Evolutionary conservation across 1,140 invertebrate species (phyloP), one percentile per base, ranked within the genome.

Genomic region (Tetragonula clypearis): DNA sequence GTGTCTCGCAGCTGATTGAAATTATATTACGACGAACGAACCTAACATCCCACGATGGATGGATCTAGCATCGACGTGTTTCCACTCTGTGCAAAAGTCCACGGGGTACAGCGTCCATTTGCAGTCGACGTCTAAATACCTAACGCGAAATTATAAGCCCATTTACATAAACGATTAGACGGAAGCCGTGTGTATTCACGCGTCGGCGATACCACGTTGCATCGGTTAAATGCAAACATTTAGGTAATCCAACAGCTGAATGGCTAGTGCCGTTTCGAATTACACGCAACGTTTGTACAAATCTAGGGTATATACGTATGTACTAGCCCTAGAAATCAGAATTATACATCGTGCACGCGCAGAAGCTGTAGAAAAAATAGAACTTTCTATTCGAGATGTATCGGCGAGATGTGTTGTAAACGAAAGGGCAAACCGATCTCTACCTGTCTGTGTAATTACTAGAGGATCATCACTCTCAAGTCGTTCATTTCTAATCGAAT

Each of bases 341-440:
- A 58, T n/a, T n/a, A n/a, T 68, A 76, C 8, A 49, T 49, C 41
- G 0, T 41, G 21, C 65, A 66, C 49, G 41, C 26, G 66, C 23
- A 55, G 23, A 79, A 53, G 30, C 30, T 2, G 35, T 77, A 83
- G 62, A 83, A 78, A 83, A 83, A 82, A 69, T n/a, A 35, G 58
- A 49, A 53, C 21, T 14, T 12, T 75, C 71, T 66, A 76, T 26
- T 49, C 55, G 66, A 68, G 17, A n/a, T 35, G 8, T 49, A 9
- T 49, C 41, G 14, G n/a, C 9, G n/a, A n/a, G n/a, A n/a, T 26
- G 11, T 62, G n/a, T 66, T 14, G 19, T 30, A 49, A 62, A 74
- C 12, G 41, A 49, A 71, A 55, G 17, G 21, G 17, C 6, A 41
- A 55, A 21, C 26, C 26, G 12, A 9, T 23, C 30, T 77, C 62